phyloP scores from a whole-genome alignment of 2,797 vertebrate genomes.

The Neomorphus geoffroyi region DNA sequence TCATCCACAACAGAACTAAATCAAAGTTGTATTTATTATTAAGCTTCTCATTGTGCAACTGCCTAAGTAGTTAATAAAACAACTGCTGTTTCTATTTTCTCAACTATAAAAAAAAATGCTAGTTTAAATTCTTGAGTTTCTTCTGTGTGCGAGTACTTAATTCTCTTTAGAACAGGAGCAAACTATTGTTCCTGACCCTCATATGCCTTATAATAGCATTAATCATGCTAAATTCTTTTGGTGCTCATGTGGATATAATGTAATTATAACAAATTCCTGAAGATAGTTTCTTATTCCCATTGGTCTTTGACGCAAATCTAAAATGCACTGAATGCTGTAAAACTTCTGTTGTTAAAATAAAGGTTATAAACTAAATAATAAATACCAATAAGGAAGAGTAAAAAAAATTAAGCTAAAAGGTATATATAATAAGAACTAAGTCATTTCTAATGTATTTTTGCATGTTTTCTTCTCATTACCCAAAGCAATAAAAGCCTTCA shows the following conservation, averaged over 20 bases:
- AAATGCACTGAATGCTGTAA: neutral
- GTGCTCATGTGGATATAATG: slow-evolving; percentile 64
- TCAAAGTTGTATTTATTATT: neutral
- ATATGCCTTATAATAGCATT: slow-evolving; percentile 56
- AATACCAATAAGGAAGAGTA: neutral
- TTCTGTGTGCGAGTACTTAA: neutral
- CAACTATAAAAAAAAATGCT: neutral
- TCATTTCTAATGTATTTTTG: neutral
- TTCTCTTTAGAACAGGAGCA: slow-evolving; percentile 1
- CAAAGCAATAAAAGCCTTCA: neutral
- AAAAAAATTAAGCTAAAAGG: neutral
- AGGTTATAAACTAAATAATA: neutral
- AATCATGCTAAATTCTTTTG: slow-evolving; percentile 68
- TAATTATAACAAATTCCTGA: slow-evolving; percentile 65
- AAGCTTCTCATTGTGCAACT: neutral
- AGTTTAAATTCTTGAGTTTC: neutral
- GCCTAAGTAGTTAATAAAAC: neutral
- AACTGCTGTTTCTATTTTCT: neutral
- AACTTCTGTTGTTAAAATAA: neutral
- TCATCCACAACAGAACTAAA: neutral
- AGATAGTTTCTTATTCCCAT: slow-evolving; percentile 9
- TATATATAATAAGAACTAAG: neutral
- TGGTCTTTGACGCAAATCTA: neutral
- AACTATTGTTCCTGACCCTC: slow-evolving; percentile 30
- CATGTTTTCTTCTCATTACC: neutral